Evolutionary conservation across 2,888 invertebrate species (phyloP), one percentile per base, ranked within the genome.

Genomic region (Sipha maydis): DNA sequence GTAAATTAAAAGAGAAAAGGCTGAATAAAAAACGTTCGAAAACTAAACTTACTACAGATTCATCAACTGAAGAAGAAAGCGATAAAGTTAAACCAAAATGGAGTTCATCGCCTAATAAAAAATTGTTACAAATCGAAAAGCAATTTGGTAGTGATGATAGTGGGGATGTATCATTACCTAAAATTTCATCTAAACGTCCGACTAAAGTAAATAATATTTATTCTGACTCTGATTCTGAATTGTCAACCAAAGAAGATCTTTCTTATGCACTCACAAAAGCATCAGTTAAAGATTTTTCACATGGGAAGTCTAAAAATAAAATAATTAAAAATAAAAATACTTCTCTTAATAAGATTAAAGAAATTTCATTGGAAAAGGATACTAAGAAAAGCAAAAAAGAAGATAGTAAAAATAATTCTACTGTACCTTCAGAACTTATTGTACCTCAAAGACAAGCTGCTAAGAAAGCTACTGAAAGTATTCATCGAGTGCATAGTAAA

Each of bases 361-460:
- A 82, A 41, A 48, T 41, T n/a, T 41, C 41, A 73, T 73, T 61
- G 25, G 88, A 88, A 17, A 93, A 92, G 90, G 92, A 93, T 90
- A 94, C 93, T 91, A 93, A 93, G 91, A 93, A 93, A 90, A 91
- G 92, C 3, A 93, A 93, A 91, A 91, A 90, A 89, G 89, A 90
- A 80, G 90, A 90, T 84, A 90, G 90, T 73, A 90, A 90, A 89
- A 90, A 92, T 92, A 90, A 92, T 91, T 91, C 94, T 56, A 93
- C 90, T 93, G 94, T 89, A 93, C 94, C 92, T 90, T 95, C 96
- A n/a, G 96, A 97, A 92, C 93, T 97, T 84, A 97, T 97, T 90
- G 97, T 97, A 75, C 97, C 97, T 3, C 97, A 97, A 91, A 93
- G 97, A 85, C 96, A 97, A 92, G 97, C 97, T 54, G 97, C 97